Evolutionary conservation across 2,113 vertebrate genomes (phyloP).

Genomic region (Psilopsiagon aymara): DNA sequence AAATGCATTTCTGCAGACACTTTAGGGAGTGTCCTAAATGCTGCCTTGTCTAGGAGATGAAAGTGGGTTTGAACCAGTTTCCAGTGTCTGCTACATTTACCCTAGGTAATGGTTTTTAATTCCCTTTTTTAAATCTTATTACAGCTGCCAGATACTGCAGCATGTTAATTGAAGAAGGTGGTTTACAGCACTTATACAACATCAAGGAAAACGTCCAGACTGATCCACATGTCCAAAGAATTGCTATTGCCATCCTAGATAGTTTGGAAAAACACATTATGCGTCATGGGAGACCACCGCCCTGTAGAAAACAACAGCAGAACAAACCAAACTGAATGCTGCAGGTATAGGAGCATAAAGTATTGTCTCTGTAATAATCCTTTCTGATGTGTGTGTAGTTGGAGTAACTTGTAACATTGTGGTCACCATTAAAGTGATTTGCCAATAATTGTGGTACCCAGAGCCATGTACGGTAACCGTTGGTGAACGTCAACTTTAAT

Average conservation of each 20-base stretch:
- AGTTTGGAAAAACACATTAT: constrained; percentile 90
- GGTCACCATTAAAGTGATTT: constrained; percentile 69
- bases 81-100: background rate
- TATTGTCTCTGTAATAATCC: constrained; percentile 63
- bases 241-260: constrained; percentile 91
- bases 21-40: background rate
- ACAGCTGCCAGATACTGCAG: constrained; percentile 94
- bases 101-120: background rate
- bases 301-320: constrained; percentile 71
- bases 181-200: constrained; percentile 88
- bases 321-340: constrained; percentile 75
- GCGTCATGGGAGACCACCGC: constrained; percentile 85
- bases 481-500: constrained; percentile 57
- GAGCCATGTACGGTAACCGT: background rate
- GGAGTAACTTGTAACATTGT: constrained; percentile 64
- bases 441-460: constrained; percentile 41
- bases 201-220: constrained; percentile 89
- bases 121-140: constrained; percentile 11
- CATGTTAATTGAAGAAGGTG: constrained; percentile 97
- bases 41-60: background rate
- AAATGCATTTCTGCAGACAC: background rate
- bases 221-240: constrained; percentile 86
- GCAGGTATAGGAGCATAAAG: constrained; percentile 53
- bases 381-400: constrained; percentile 66
- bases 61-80: background rate